Evolutionary conservation across 2,113 vertebrate genomes (phyloP).

Genomic region (Dinomys branickii): DNA sequence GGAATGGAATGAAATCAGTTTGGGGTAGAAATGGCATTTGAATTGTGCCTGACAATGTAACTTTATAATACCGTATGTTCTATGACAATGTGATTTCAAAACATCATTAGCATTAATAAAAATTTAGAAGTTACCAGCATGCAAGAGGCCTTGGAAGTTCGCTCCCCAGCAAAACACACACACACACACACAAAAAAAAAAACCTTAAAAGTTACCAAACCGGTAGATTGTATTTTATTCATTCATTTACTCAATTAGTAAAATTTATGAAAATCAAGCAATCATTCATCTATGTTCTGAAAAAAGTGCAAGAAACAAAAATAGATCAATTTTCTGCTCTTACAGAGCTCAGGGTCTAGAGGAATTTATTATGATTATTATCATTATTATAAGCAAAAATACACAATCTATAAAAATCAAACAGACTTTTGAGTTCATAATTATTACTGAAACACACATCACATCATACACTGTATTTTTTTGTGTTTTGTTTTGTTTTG

Average conservation of each 20-base stretch:
- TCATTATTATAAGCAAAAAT: background rate
- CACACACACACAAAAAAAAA: background rate
- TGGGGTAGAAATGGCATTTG: background rate
- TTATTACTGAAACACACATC: conserved; percentile 9
- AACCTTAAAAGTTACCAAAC: background rate
- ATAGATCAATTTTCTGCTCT: background rate
- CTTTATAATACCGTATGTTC: background rate
- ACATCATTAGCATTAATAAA: background rate
- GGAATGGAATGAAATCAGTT: background rate
- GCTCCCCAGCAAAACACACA: background rate
- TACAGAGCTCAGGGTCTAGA: background rate
- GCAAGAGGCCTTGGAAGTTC: background rate
- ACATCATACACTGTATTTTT: background rate
- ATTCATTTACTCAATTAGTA: background rate
- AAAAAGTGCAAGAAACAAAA: conserved; percentile 4
- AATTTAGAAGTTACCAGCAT: background rate
- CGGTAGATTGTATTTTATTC: background rate
- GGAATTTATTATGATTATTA: background rate
- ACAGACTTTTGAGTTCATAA: conserved; percentile 27
- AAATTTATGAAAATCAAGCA: conserved; percentile 39
- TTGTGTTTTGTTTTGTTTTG: too few species aligned
- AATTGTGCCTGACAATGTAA: background rate
- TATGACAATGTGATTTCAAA: conserved; percentile 43
- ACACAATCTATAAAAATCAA: conserved; percentile 23
- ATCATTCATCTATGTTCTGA: background rate